phyloP scores from a whole-genome alignment of 2,113 vertebrate genomes.

The Cephalopterus ornatus region DNA sequence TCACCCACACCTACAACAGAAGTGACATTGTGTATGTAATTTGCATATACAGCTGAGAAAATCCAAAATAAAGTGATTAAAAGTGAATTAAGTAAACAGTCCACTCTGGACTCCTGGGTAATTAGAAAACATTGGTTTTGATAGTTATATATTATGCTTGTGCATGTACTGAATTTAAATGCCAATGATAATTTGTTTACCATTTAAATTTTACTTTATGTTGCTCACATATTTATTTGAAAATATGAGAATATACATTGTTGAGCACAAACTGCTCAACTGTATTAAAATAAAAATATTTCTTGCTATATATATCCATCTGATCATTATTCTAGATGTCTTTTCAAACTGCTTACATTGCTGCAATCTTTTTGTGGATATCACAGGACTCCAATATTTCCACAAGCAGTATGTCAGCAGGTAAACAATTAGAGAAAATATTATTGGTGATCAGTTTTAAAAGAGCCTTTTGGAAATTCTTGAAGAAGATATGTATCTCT shows the following conservation, averaged over 20 bases:
- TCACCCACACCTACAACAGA: neutral
- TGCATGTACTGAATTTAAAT: slow-evolving; percentile 36
- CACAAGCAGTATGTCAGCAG: neutral
- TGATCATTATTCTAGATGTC: neutral
- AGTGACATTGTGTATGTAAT: slow-evolving; percentile 26
- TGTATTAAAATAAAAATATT: neutral
- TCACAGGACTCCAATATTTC: neutral
- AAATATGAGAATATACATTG: neutral
- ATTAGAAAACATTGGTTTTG: slow-evolving; percentile 62
- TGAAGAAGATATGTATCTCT: neutral
- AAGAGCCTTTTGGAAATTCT: neutral
- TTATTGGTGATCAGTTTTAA: neutral
- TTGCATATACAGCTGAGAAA: slow-evolving; percentile 51
- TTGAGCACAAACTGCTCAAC: neutral
- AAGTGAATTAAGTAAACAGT: slow-evolving; percentile 60
- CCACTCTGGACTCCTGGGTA: slow-evolving; percentile 40
- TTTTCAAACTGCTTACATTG: neutral
- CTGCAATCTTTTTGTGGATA: neutral
- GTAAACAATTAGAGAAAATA: neutral
- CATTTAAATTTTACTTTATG: neutral
- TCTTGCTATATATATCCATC: neutral
- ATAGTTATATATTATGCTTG: slow-evolving; percentile 15
- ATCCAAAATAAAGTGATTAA: slow-evolving; percentile 55
- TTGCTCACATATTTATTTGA: neutral
- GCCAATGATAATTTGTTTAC: neutral